These are phyloP conservation scores for Goniozus legneri DNA, from an alignment of 1,140 invertebrate genomes.

Conservation along the genomic window DNA sequence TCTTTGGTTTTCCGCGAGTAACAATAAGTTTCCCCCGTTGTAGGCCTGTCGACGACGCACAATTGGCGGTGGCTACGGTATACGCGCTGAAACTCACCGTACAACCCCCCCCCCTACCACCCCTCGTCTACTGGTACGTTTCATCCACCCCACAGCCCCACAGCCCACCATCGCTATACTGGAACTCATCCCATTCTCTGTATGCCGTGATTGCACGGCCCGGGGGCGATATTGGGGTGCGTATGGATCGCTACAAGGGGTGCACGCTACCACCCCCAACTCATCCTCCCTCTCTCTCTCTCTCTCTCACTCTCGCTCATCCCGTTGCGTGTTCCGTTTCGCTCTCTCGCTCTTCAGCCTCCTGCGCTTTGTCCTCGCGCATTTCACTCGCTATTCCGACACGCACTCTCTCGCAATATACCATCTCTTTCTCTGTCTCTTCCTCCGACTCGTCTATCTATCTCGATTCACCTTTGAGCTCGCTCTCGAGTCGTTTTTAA, in stretches of 20 bases:
- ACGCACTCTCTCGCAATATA: background rate
- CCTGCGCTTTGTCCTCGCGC: background rate
- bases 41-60: slow-evolving; percentile 45
- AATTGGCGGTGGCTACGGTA: slow-evolving; percentile 48
- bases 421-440: background rate
- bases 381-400: background rate
- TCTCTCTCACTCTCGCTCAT: background rate
- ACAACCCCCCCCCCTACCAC: slow-evolving; percentile 7
- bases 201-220: slow-evolving; percentile 50
- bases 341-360: background rate
- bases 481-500: slow-evolving; percentile 15
- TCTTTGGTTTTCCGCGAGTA: slow-evolving; percentile 45
- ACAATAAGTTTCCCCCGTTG: slow-evolving; percentile 45
- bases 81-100: slow-evolving; percentile 24
- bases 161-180: slow-evolving; percentile 11
- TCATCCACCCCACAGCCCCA: slow-evolving; percentile 18
- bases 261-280: slow-evolving; percentile 14
- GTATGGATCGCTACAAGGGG: slow-evolving; percentile 31
- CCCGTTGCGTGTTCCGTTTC: background rate
- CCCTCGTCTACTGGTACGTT: background rate
- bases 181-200: slow-evolving; percentile 47
- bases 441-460: background rate
- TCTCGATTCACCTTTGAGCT: too few species aligned
- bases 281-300: slow-evolving; percentile 16
- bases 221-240: slow-evolving; percentile 47